Percentiles rank a stretch among this genome's conserved stretches.
Conservation (phyloP, 2,113 vertebrate genomes). For the Desmodus rotundus region DNA sequence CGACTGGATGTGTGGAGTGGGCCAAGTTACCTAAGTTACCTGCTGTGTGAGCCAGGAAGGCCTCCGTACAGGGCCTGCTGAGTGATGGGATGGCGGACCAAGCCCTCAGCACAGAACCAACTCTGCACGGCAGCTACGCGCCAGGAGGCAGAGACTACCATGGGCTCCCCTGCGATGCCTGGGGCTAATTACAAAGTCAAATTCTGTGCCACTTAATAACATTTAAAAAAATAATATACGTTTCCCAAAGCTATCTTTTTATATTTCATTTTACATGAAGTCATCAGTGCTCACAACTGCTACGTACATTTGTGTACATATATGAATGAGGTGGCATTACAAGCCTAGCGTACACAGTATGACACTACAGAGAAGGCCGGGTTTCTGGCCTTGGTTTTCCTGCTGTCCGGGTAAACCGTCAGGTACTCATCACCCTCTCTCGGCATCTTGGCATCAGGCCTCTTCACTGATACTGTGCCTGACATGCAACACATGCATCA, state of each 20-base stretch:
- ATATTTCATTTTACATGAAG: neutral
- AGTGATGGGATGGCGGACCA: neutral
- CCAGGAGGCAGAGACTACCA: neutral
- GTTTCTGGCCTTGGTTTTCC: neutral
- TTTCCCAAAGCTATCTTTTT: neutral
- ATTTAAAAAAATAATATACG: neutral
- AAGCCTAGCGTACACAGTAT: fast-evolving
- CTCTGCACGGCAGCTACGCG: neutral
- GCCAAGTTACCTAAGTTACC: neutral
- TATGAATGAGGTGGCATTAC: too few species aligned
- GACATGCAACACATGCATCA: neutral
- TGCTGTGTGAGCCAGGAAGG: neutral
- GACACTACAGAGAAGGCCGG: neutral
- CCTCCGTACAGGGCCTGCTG: too few species aligned
- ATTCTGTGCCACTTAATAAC: neutral
- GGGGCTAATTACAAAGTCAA: neutral
- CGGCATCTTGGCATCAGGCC: too few species aligned
- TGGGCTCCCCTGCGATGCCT: neutral
- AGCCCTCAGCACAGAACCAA: neutral
- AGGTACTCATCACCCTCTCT: neutral
- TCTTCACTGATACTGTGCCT: neutral
- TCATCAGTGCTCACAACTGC: neutral
- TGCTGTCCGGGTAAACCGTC: neutral
- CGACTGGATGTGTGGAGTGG: neutral
- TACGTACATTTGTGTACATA: too few species aligned